phyloP scores from a whole-genome alignment of 2,888 invertebrate genomes.

The Heteropelma amictum region DNA sequence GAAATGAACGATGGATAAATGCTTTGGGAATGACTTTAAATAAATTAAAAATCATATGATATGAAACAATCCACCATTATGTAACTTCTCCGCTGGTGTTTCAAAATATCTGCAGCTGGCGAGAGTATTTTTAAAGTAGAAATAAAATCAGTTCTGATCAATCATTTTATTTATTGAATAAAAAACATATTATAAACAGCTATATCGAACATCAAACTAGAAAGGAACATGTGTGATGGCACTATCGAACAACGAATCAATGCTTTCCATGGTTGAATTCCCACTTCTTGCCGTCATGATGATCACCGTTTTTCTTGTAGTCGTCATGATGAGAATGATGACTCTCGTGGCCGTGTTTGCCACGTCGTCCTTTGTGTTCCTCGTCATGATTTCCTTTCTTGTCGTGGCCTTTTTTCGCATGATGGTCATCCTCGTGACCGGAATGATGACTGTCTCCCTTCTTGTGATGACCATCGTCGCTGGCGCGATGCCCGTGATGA shows the following conservation, averaged over 20 bases:
- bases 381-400: constrained; percentile 84
- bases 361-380: constrained; percentile 83
- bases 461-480: constrained; percentile 83
- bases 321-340: constrained; percentile 81
- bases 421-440: constrained; percentile 81
- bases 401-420: constrained; percentile 83
- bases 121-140: background rate
- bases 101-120: background rate
- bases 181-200: constrained; percentile 17
- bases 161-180: constrained; percentile 18
- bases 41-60: too few species aligned
- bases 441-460: constrained; percentile 83
- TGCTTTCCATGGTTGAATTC: constrained; percentile 77
- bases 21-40: too few species aligned
- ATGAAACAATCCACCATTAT: too few species aligned
- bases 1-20: too few species aligned
- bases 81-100: too few species aligned
- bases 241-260: constrained; percentile 77
- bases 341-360: constrained; percentile 82
- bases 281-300: constrained; percentile 79
- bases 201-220: background rate
- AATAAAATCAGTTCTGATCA: too few species aligned
- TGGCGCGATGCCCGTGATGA: constrained; percentile 83
- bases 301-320: constrained; percentile 82
- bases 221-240: background rate